Base-by-base conservation (phyloP, 2,113 vertebrate species). In the Leuciscus idus region DNA sequence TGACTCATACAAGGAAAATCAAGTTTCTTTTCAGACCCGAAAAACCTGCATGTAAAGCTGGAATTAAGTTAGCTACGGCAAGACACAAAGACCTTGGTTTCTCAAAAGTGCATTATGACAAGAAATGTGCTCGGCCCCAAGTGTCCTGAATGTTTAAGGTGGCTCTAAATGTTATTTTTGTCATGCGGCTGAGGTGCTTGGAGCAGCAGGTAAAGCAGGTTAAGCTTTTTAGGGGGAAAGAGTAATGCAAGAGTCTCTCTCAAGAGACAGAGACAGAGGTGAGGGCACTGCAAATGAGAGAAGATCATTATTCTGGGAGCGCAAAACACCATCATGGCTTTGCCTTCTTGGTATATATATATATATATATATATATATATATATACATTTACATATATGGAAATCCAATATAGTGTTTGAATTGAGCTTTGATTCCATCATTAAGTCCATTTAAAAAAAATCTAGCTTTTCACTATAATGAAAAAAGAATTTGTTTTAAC, bases 231-330 rank as follows among this genome's bases (percentile, higher is more conserved):
- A 70, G 81, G 48, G 81, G 81, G 33, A 70, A 70, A 82, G 70
- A 80, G 64, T 76, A 84, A 84, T 85, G 30, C 73, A 52, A 84
- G 86, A 87, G 46, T 59, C 59, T 57, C 46, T 62, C 78, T 85
- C 87, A n/a, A 46, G 55, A 81, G 57, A 84, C 77, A 87, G 57
- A 30, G 46, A 79, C 70, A 59, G 76, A 78, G 2, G 76, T 15
- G 26, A 52, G 80, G 70, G 80, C 84, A 88, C 80, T 64, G 59
- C 68, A 81, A 84, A 75, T 88, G 83, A 88, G 77, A 82, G 77
- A 62, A 81, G 87, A 88, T 88, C 70, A 81, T 85, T 88, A 88
- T 57, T n/a, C 73, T 36, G 87, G 76, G 83, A 80, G 61, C n/a
- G 33, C 55, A 76, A 74, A 88, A 88, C 77, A 59, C 59, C 39